These are phyloP conservation scores for Epicampocera succincta DNA, from an alignment of 2,888 invertebrate species.

Conservation along the genomic window DNA sequence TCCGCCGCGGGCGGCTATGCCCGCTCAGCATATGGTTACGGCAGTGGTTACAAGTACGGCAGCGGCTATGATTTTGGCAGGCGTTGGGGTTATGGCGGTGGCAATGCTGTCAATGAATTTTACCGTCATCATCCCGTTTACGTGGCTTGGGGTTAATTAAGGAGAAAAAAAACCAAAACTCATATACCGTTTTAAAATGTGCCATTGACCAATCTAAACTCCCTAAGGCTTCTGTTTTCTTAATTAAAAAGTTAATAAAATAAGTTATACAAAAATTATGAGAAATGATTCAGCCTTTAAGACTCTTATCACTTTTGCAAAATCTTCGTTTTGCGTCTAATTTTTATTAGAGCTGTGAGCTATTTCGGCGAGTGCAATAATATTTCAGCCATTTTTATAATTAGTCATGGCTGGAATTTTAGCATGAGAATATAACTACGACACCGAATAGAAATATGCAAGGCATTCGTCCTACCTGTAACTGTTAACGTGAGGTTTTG, in stretches of 20 bases:
- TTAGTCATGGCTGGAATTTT: too few relatives aligned
- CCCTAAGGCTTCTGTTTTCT: neutral
- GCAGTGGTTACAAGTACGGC: slow-evolving; percentile 68
- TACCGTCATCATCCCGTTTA: slow-evolving; percentile 67
- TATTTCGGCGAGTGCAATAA: slow-evolving; percentile 8
- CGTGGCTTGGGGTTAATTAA: slow-evolving; percentile 65
- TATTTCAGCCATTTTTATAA: slow-evolving; percentile 4
- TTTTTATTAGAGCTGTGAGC: neutral
- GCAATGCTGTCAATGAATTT: slow-evolving; percentile 66
- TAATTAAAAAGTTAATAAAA: slow-evolving; percentile 17
- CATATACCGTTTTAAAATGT: slow-evolving; percentile 4
- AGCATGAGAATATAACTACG: too few relatives aligned
- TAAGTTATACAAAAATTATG: neutral
- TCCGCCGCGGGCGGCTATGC: slow-evolving; percentile 34
- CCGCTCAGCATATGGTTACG: slow-evolving; percentile 69
- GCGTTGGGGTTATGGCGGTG: slow-evolving; percentile 70
- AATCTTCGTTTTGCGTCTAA: neutral
- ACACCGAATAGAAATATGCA: too few relatives aligned
- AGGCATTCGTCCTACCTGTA: too few relatives aligned
- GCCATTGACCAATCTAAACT: slow-evolving; percentile 26
- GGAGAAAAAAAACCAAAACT: neutral
- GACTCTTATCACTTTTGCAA: slow-evolving; percentile 2
- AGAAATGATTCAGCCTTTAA: slow-evolving; percentile 6
- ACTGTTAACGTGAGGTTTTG: too few relatives aligned
- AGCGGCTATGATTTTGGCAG: slow-evolving; percentile 69